Evolutionary conservation across 2,888 invertebrate species (phyloP), one percentile per base, ranked within the genome.

Genomic region (Selenia dentaria): DNA sequence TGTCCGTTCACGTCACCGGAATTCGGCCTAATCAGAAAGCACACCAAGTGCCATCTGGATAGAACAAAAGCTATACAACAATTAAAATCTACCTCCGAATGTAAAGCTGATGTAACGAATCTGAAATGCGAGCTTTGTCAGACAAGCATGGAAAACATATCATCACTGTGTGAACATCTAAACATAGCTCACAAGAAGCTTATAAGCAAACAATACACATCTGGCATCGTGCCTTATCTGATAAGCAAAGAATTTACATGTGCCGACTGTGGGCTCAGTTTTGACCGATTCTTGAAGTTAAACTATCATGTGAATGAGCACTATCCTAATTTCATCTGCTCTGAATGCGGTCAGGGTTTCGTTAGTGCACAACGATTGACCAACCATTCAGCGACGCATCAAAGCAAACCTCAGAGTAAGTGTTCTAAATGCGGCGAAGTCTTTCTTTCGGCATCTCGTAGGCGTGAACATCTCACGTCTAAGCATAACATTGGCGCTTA

Each of bases 31-130:
- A 24, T 47, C n/a, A 32, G 26, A 20, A 22, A 22, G 2, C 47
- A 47, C 3, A 25, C 8, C 12, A 6, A 10, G 2, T 2, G 12
- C 1, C 34, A 27, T 13, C n/a, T 6, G 6, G 20, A 34, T 3
- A 34, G 11, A 22, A 4, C 4, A 14, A 6, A 9, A 1, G 11
- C 24, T 3, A 4, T 29, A 2, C 13, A 6, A 2, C 20, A 14
- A 2, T 10, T 26, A 1, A 6, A 22, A 8, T 5, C 24, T 10
- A 6, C 4, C 3, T 5, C 46, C 74, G 0, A 77, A 79, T 22
- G 84, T 3, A 87, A 86, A 73, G 63, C 81, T 1, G 87, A 88
- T 52, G 63, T 83, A 4, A 69, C 79, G 0, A 62, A 68, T 22
- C 64, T 87, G 1, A 62, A 61, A 56, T 87, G 87, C 48, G 70